These are phyloP conservation scores for Scalopus aquaticus DNA, from an alignment of 2,113 vertebrate species.

Conservation along the genomic window DNA sequence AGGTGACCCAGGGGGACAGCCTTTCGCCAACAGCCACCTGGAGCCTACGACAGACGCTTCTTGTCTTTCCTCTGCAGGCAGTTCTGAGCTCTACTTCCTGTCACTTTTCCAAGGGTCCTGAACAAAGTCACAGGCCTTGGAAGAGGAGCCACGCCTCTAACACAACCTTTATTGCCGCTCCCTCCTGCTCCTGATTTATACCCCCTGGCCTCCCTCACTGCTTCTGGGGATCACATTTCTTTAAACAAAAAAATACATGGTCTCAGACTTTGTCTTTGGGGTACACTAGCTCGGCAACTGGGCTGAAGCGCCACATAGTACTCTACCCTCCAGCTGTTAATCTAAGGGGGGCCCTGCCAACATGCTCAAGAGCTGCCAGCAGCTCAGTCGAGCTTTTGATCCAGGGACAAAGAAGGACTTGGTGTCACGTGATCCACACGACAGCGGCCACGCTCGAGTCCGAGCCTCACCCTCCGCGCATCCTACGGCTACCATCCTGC, in stretches of 20 bases:
- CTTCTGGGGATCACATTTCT: neutral
- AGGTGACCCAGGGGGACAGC: neutral
- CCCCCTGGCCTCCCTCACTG: neutral
- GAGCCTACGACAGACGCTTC: neutral
- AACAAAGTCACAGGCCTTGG: neutral
- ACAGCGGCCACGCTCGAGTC: neutral
- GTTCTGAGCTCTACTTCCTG: neutral
- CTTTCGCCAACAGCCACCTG: neutral
- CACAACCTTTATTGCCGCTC: too few species aligned
- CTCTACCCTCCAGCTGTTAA: neutral
- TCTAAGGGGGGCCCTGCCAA: neutral
- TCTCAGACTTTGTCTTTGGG: neutral
- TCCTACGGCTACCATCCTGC: neutral
- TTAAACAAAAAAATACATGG: neutral
- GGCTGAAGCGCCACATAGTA: neutral
- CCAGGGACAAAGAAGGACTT: slow-evolving; percentile 37
- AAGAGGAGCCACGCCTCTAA: neutral
- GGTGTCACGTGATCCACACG: slow-evolving; percentile 1
- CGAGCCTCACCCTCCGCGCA: neutral
- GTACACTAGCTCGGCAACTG: neutral
- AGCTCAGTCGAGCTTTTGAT: slow-evolving; percentile 32
- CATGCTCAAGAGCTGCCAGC: neutral
- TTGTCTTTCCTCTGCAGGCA: neutral
- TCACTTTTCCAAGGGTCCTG: neutral
- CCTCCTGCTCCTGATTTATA: neutral